Percentiles rank a stretch among this genome's conserved stretches.
Conservation (phyloP, 2,113 vertebrate genomes). For the Trichomycterus rosablanca region DNA sequence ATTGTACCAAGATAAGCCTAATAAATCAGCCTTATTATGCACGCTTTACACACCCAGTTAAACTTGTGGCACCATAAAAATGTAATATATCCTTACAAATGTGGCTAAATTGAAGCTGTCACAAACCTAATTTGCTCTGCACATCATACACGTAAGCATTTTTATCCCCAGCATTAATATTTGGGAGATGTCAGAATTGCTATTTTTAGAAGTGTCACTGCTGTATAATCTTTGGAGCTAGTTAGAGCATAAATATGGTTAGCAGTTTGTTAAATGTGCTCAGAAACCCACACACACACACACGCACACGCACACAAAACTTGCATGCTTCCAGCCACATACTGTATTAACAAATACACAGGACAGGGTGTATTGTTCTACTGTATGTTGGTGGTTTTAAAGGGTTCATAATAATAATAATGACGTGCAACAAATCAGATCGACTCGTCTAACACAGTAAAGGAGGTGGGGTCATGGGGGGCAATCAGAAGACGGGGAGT, state of each 20-base stretch:
- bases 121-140: neutral
- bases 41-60: too few species aligned
- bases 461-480: conserved; percentile 39
- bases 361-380: conserved; percentile 12
- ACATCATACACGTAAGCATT: neutral
- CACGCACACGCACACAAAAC: neutral
- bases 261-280: conserved; percentile 1
- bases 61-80: too few species aligned
- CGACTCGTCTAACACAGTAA: conserved; percentile 35
- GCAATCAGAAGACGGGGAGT: too few species aligned
- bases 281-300: neutral
- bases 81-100: too few species aligned
- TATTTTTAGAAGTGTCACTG: neutral
- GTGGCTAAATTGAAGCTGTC: neutral
- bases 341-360: conserved; percentile 22
- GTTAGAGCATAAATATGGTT: neutral
- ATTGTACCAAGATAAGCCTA: too few species aligned
- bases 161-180: neutral
- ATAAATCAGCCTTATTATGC: too few species aligned
- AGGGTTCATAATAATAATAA: conserved; percentile 17
- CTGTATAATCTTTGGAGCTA: neutral
- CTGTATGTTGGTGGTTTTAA: conserved; percentile 16
- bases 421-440: conserved; percentile 21
- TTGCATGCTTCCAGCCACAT: conserved; percentile 28
- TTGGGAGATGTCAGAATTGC: neutral